A percentile compares a stretch with the other conserved stretches of the same genome.
These are phyloP conservation scores for Pinna nobilis DNA, from an alignment of 1,140 invertebrate genomes.

Conservation along the genomic window DNA sequence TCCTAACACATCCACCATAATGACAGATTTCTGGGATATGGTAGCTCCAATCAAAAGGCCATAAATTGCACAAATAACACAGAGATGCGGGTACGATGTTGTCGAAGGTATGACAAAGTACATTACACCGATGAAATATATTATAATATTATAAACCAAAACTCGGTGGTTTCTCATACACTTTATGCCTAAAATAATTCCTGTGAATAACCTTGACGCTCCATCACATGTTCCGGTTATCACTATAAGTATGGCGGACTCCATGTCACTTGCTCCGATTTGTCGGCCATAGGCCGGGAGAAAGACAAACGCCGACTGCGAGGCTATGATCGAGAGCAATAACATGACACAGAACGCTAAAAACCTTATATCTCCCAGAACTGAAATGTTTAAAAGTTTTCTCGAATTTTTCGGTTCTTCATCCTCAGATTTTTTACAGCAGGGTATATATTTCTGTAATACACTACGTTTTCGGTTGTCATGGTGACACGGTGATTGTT, in stretches of 20 bases:
- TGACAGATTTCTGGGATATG: slow-evolving; percentile 93
- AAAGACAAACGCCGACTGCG: slow-evolving; percentile 61
- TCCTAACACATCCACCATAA: slow-evolving; percentile 93
- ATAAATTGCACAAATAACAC: slow-evolving; percentile 51
- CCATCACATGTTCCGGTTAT: slow-evolving; percentile 58
- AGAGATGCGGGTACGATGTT: slow-evolving; percentile 44
- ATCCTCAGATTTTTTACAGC: too few relatives aligned
- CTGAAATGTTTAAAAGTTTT: slow-evolving; percentile 48
- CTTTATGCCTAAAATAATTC: slow-evolving; percentile 54
- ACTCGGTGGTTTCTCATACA: slow-evolving; percentile 52
- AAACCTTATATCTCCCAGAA: slow-evolving; percentile 62
- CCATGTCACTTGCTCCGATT: slow-evolving; percentile 44
- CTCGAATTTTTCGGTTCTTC: too few relatives aligned
- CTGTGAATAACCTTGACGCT: slow-evolving; percentile 50
- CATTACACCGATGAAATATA: slow-evolving; percentile 49
- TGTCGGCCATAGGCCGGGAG: slow-evolving; percentile 59
- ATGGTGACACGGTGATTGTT: too few relatives aligned
- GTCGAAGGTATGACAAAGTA: slow-evolving; percentile 52
- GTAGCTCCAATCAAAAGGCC: slow-evolving; percentile 65
- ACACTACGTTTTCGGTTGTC: too few relatives aligned
- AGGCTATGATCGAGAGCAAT: slow-evolving; percentile 57
- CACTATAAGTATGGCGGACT: slow-evolving; percentile 56
- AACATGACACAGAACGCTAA: slow-evolving; percentile 59
- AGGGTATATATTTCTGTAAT: too few relatives aligned
- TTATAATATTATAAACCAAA: slow-evolving; percentile 55